These are phyloP conservation scores for Margaritifera margaritifera DNA, from an alignment of 2,888 invertebrate species.

Conservation along the genomic window DNA sequence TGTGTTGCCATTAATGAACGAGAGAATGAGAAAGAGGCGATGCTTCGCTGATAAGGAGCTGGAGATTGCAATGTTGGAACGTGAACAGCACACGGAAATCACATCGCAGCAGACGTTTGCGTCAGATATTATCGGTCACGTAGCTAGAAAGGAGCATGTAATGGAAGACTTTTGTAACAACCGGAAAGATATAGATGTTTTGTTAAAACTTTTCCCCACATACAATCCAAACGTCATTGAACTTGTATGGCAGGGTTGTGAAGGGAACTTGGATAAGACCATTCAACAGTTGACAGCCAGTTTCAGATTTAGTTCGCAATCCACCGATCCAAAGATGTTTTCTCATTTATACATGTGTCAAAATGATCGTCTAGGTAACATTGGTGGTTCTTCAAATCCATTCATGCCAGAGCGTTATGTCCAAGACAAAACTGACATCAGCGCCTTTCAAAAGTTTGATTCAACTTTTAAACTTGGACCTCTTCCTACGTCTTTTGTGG, in stretches of 20 bases:
- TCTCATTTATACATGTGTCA: not conserved
- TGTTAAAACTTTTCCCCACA: conserved; percentile 57
- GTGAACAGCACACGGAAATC: not conserved
- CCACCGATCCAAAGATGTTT: not conserved
- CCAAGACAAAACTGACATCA: no score
- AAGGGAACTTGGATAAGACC: conserved; percentile 54
- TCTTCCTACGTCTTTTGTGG: no score
- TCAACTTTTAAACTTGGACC: no score
- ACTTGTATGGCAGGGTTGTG: conserved; percentile 62
- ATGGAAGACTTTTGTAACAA: conserved; percentile 3
- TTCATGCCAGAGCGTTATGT: no score
- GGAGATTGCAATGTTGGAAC: conserved; percentile 67
- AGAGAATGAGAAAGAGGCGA: conserved; percentile 77
- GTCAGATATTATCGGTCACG: not conserved
- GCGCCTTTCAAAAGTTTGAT: no score
- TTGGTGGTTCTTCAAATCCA: conserved; percentile 10
- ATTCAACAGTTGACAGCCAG: conserved; percentile 43
- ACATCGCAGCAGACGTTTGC: not conserved
- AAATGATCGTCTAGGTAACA: conserved; percentile 6
- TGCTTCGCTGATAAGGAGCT: conserved; percentile 74
- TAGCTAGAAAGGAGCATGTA: not conserved
- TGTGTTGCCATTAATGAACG: conserved; percentile 73
- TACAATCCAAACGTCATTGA: conserved; percentile 60
- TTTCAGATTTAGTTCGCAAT: conserved; percentile 18
- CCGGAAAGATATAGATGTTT: conserved; percentile 37